phyloP scores from a whole-genome alignment of 1,140 invertebrate species.

The Drosophila rhopaloa region DNA sequence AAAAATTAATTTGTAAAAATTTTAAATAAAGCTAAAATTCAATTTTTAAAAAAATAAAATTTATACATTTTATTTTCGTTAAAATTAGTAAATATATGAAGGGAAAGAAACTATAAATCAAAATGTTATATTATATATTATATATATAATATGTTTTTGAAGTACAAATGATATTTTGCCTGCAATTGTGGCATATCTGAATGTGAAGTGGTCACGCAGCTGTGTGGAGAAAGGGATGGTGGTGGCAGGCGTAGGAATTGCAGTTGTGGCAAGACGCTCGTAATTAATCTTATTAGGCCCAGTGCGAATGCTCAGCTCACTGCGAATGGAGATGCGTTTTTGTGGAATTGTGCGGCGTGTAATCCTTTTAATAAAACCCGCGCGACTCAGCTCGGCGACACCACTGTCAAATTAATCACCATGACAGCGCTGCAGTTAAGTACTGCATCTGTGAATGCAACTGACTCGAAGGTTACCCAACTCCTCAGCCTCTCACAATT shows the following conservation, averaged over 20 bases:
- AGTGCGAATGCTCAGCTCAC: constrained; percentile 23
- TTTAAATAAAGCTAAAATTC: too few relatives aligned
- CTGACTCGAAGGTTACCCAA: constrained; percentile 35
- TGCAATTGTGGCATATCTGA: constrained; percentile 18
- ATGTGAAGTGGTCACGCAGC: constrained; percentile 46
- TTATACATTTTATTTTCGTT: too few relatives aligned
- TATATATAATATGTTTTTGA: too few relatives aligned
- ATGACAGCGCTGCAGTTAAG: constrained; percentile 33
- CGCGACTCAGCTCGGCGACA: constrained; percentile 69
- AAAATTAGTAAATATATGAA: too few relatives aligned
- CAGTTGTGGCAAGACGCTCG: constrained; percentile 45
- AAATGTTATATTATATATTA: too few relatives aligned
- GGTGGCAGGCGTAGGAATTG: constrained; percentile 5
- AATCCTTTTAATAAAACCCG: constrained; percentile 79
- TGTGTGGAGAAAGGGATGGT: constrained; percentile 3
- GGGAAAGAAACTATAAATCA: too few relatives aligned
- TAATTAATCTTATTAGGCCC: constrained; percentile 73
- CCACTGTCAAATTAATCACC: constrained; percentile 72
- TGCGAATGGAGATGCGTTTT: constrained; percentile 30
- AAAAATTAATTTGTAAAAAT: neutral
- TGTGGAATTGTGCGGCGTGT: constrained; percentile 55
- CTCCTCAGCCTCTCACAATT: constrained; percentile 54
- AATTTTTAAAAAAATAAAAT: too few relatives aligned
- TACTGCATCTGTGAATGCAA: constrained; percentile 19
- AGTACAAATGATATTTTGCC: neutral